Base-by-base conservation (phyloP, 2,888 invertebrate species). In the Lobophora halterata region DNA sequence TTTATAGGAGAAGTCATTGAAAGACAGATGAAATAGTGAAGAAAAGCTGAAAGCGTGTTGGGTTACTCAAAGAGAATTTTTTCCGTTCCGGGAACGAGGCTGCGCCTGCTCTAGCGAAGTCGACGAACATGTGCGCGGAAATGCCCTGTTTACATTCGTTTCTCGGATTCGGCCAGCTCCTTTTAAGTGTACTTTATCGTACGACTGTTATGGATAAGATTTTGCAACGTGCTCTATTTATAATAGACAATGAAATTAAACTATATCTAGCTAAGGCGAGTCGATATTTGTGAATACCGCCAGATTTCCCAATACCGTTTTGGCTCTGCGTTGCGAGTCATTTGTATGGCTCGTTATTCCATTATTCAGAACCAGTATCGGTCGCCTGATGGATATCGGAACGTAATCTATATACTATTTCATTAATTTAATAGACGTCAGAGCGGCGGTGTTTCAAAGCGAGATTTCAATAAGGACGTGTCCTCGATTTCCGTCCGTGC, bases 401-500 rank as follows among this genome's bases (percentile, higher is more conserved):
- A n/a, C n/a, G 14, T 33, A 49, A 61, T 54, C 53, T 49, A 50
- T 46, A 51, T 55, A 40, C 19, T 48, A 55, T 64, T 66, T 66
- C 66, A 67, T 71, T 69, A 57, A 67, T 71, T 71, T 67, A 64
- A 68, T 76, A 80, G 76, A 78, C 71, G 73, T 74, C 74, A 73
- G 65, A 52, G 58, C 71, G 64, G 66, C 65, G 55, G 49, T 46
- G 45, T 54, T 61, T 67, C 73, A 80, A 80, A 72, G 73, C 61
- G 60, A 61, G 66, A 69, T 66, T 72, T 76, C 70, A 79, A 75
- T 77, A 74, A 73, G 74, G 72, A 69, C 72, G 69, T 74, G 81
- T 77, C 71, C 66, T 58, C 59, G 65, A 70, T 69, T 69, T 66
- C 52, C 62, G 61, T 55, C 67, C 68, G 65, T 59, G 71, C 68